Base-by-base conservation (phyloP, 2,113 vertebrate genomes). In the Leptobrachium leishanense region DNA sequence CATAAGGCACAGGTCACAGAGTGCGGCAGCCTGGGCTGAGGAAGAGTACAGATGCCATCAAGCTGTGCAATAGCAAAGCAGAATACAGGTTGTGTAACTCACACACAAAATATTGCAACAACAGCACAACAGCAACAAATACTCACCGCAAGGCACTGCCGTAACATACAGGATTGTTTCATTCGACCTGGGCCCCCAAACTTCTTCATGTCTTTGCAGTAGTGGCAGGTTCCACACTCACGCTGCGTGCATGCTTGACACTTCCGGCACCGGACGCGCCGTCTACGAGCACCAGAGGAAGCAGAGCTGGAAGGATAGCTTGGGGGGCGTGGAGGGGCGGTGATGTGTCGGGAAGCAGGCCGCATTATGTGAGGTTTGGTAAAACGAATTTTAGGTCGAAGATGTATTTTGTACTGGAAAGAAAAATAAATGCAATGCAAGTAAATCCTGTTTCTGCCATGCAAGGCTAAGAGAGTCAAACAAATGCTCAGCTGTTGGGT, bases 201-300 rank as follows among this genome's bases (percentile, higher is more conserved):
- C 85, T 97, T 98, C 90, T 95, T 95, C 96, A 98, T 98, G 89
- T 98, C 96, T 15, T 92, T 93, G 90, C 97, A 98, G 85, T 94
- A 98, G 84, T 95, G 94, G 88, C 97, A 99, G 74, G 91, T 91
- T 71, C 96, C 95, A 41, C 97, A 98, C 88, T 96, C 96, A 46
- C 92, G 93, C 81, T 97, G 93, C 84, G 94, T 86, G 86, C 97
- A 99, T 8, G 91, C 96, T n/a, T 93, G 91, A 77, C 97, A 99
- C 82, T 94, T 96, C 10, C 97, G 94, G 84, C 97, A 99, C 31
- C 97, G 90, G 54, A 98, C 97, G 1, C 97, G 88, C 70, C 97
- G 86, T 59, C 96, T 89, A 82, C 96, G 84, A 85, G 96, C 91
- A 6, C 95, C 95, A 0, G 95, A 96, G 63, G 97, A 94, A 2